A percentile compares a stretch with the other conserved stretches of the same genome.
Conservation (phyloP, 1,140 invertebrate species). For the Stegodyphus dumicola region DNA sequence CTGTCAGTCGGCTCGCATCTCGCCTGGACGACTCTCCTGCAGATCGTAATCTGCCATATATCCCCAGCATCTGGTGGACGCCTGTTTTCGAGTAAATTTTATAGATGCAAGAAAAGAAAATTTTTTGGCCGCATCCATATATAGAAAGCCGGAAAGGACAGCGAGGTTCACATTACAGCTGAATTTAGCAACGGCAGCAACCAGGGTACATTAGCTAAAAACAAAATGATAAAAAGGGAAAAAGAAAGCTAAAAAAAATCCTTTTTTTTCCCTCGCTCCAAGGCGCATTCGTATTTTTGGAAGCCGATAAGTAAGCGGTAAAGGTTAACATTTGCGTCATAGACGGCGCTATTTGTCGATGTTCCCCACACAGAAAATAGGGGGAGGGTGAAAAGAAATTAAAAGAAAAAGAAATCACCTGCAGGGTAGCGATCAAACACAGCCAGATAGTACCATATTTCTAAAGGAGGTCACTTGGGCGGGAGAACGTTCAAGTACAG, state of each 20-base stretch:
- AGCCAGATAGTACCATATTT: too few species aligned
- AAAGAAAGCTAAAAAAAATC: slow-evolving; percentile 16
- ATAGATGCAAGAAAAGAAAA: not conserved
- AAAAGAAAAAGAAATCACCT: too few species aligned
- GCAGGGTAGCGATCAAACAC: too few species aligned
- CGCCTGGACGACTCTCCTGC: too few species aligned
- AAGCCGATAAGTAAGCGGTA: slow-evolving; percentile 30
- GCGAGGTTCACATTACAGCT: too few species aligned
- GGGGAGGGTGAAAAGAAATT: not conserved
- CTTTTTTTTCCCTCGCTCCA: not conserved
- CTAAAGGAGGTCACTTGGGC: too few species aligned
- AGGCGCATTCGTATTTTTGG: slow-evolving; percentile 53
- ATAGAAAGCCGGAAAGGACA: slow-evolving; percentile 10
- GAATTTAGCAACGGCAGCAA: slow-evolving; percentile 19
- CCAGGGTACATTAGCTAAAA: slow-evolving; percentile 33
- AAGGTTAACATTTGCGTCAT: slow-evolving; percentile 53
- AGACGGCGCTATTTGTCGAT: not conserved
- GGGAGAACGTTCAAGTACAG: too few species aligned
- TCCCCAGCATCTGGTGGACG: too few species aligned
- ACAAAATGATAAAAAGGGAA: slow-evolving; percentile 33
- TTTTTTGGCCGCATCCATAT: slow-evolving; percentile 24
- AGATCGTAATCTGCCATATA: too few species aligned
- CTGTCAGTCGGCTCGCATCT: too few species aligned
- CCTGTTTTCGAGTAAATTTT: too few species aligned
- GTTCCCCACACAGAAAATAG: too few species aligned